Conservation (phyloP, 2,888 invertebrate species). For the Sinelater perroti region DNA sequence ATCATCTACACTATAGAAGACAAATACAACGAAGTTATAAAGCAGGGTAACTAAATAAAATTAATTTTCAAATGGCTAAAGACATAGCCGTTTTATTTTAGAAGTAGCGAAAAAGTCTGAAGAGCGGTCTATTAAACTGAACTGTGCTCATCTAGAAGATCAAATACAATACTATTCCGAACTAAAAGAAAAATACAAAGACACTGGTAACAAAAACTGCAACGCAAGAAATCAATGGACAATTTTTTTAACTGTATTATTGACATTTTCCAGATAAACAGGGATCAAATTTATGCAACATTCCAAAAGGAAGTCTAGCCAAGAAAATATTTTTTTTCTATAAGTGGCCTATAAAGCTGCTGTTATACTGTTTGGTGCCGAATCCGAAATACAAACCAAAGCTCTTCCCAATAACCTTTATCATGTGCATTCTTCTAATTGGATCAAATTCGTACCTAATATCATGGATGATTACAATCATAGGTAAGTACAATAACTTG, state of each 20-base stretch:
- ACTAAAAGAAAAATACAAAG: no score
- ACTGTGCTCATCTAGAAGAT: no score
- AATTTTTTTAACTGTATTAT: no score
- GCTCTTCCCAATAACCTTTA: slow-evolving; percentile 79
- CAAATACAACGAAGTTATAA: no score
- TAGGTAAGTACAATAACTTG: slow-evolving; percentile 68
- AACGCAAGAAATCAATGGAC: no score
- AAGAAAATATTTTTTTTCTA: slow-evolving; percentile 71
- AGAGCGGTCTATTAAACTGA: no score
- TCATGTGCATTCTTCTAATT: slow-evolving; percentile 89
- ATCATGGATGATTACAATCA: slow-evolving; percentile 90
- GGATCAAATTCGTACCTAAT: slow-evolving; percentile 85
- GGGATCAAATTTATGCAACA: background rate
- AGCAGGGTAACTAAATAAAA: no score
- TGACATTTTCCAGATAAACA: slow-evolving; percentile 2
- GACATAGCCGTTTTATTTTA: background rate
- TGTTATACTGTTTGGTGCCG: slow-evolving; percentile 76
- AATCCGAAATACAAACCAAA: slow-evolving; percentile 69
- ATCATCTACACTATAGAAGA: no score
- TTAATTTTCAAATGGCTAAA: background rate
- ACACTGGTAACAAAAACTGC: no score
- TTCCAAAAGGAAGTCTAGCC: background rate
- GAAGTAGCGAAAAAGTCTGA: background rate
- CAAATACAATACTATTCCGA: no score
- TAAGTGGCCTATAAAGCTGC: slow-evolving; percentile 74